Evolutionary conservation across 1,140 invertebrate species (phyloP), one percentile per base, ranked within the genome.

Genomic region (Drosophila truncata): DNA sequence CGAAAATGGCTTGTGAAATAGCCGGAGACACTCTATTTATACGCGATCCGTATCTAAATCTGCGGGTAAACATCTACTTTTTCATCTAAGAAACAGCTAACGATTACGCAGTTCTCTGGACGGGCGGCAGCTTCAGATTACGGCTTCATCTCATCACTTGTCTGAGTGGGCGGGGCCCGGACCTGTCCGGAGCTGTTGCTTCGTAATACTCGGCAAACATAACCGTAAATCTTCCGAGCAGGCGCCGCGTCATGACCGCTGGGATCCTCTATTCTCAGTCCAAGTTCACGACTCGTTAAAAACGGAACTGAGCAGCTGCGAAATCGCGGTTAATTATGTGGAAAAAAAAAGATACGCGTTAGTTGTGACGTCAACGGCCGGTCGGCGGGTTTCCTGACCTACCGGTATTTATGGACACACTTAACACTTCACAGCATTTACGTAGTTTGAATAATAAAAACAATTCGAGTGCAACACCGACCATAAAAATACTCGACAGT

Each of bases 1-100:
- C 55, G 37, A 60, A 69, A 83, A 63, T 62, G 62, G 55, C 75
- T 86, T 59, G 70, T 44, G 74, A 82, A 80, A 83, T 82, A 16
- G 46, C n/a, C 18, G 7, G 35, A 13, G 25, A 11, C 2, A 42
- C 18, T 52, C 33, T 31, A 60, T 83, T 80, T 88, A 88, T 88
- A 83, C 42, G 11, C 4, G 10, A 50, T 52, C n/a, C 60, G 47
- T 78, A 87, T 88, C 84, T 88, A 80, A 87, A 74, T 87, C 83
- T 71, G 8, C 61, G 49, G 33, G 37, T 55, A 82, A 78, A 88
- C 29, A 70, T 44, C 20, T 67, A 60, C 67, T 73, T 72, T 61
- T 60, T 75, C 65, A 75, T 60, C 57, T 78, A 49, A 69, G 66
- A 67, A 73, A 54, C 44, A 11, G 29, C 42, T 10, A 47, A 33